Evolutionary conservation across 2,888 invertebrate genomes (phyloP).

Genomic region (Apodemia hepburni): DNA sequence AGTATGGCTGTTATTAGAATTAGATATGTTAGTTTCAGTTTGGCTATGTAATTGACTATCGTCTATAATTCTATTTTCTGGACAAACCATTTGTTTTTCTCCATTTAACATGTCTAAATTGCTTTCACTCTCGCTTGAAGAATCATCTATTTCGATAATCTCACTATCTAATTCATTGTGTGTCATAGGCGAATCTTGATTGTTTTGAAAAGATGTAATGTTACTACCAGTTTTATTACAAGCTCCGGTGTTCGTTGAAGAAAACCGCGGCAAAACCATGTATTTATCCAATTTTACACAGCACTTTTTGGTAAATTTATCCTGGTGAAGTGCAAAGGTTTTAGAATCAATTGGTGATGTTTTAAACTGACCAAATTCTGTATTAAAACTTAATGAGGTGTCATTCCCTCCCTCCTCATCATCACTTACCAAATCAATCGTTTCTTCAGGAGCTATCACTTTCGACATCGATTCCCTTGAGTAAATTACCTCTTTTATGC

Average conservation of each 20-base stretch:
- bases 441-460: slow-evolving; percentile 36
- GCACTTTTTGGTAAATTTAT: slow-evolving; percentile 48
- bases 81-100: background rate
- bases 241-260: background rate
- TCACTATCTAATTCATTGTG: slow-evolving; percentile 27
- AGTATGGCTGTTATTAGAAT: background rate
- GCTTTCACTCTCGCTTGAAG: slow-evolving; percentile 43
- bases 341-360: slow-evolving; percentile 37
- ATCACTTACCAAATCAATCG: slow-evolving; percentile 62
- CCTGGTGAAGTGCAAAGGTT: slow-evolving; percentile 46
- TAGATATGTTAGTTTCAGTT: background rate
- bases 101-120: background rate
- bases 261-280: background rate
- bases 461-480: slow-evolving; percentile 17
- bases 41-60: background rate
- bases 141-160: slow-evolving; percentile 52
- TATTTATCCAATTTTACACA: slow-evolving; percentile 40
- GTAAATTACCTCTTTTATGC: slow-evolving; percentile 37
- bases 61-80: background rate
- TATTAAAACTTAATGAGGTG: slow-evolving; percentile 36
- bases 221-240: background rate
- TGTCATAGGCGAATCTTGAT: no score
- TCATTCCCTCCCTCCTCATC: slow-evolving; percentile 48
- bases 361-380: slow-evolving; percentile 54
- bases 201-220: background rate